phyloP scores from a whole-genome alignment of 2,888 invertebrate species.

The Plagodis pulveraria region DNA sequence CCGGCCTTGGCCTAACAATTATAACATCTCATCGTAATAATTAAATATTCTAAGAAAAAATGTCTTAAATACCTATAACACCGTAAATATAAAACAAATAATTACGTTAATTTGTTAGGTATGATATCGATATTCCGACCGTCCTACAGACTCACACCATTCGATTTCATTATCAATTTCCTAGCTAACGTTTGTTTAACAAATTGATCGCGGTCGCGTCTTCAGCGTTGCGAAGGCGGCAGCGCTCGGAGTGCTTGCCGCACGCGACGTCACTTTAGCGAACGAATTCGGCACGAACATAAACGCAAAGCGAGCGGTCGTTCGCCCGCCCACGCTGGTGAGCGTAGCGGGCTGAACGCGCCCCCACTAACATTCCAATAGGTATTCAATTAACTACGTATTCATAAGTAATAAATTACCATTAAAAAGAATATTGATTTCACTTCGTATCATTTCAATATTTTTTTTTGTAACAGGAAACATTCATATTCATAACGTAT shows the following conservation, averaged over 20 bases:
- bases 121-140: conserved; percentile 83
- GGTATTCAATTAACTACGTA: conserved; percentile 83
- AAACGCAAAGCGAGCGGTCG: conserved; percentile 53
- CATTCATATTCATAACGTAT: conserved; percentile 86
- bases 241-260: conserved; percentile 61
- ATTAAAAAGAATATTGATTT: conserved; percentile 84
- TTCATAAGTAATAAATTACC: conserved; percentile 84
- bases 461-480: conserved; percentile 85
- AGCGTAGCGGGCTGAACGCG: conserved; percentile 61
- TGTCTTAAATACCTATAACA: conserved; percentile 85
- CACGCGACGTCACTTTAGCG: conserved; percentile 38
- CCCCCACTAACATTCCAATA: conserved; percentile 78
- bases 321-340: conserved; percentile 9
- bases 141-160: conserved; percentile 83
- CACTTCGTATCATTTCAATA: conserved; percentile 84
- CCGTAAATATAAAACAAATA: conserved; percentile 85
- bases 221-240: conserved; percentile 29
- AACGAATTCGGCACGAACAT: conserved; percentile 57
- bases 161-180: conserved; percentile 85
- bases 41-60: conserved; percentile 85
- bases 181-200: conserved; percentile 84
- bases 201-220: conserved; percentile 81
- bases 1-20: conserved; percentile 78
- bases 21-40: conserved; percentile 83
- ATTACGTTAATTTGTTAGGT: conserved; percentile 85